Evolutionary conservation across 2,113 vertebrate species (phyloP).

Genomic region (Edolisoma coerulescens): DNA sequence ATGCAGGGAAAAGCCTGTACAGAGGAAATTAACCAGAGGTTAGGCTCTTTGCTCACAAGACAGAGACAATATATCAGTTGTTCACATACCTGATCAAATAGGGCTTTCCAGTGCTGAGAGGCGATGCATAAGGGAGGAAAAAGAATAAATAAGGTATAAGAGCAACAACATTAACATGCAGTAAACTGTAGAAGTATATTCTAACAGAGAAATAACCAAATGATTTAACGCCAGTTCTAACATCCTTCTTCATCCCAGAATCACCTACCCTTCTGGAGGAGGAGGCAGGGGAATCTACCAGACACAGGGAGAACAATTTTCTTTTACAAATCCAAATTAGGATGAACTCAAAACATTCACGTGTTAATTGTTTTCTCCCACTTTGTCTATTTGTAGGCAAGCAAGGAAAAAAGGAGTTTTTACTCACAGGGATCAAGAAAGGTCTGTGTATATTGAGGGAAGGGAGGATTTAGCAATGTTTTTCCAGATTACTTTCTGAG

Average conservation of each 20-base stretch:
- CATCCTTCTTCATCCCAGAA: slow-evolving; percentile 51
- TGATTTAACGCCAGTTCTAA: slow-evolving; percentile 34
- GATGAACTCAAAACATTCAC: slow-evolving; percentile 26
- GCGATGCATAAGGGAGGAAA: slow-evolving; percentile 53
- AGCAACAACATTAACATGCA: slow-evolving; percentile 17
- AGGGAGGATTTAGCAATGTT: not conserved
- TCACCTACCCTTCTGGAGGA: slow-evolving; percentile 49
- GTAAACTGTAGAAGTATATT: not conserved
- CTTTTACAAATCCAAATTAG: slow-evolving; percentile 40
- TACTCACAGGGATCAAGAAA: not conserved
- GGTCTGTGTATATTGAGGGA: not conserved
- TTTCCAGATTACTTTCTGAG: not conserved
- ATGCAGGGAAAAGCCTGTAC: not conserved
- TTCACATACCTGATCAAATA: slow-evolving; percentile 87
- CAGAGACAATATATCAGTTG: slow-evolving; percentile 22
- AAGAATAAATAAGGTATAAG: slow-evolving; percentile 47
- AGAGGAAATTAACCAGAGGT: not conserved
- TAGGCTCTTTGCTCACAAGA: slow-evolving; percentile 11
- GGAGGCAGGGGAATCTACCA: slow-evolving; percentile 54
- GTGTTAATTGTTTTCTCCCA: slow-evolving; percentile 1
- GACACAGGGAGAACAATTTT: slow-evolving; percentile 33
- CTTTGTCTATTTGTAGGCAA: slow-evolving; percentile 10
- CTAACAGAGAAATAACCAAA: slow-evolving; percentile 28
- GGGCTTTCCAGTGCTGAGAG: slow-evolving; percentile 85
- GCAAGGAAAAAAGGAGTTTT: slow-evolving; percentile 1